Conservation (phyloP, 2,888 invertebrate genomes). For the Penaeus monodon region DNA sequence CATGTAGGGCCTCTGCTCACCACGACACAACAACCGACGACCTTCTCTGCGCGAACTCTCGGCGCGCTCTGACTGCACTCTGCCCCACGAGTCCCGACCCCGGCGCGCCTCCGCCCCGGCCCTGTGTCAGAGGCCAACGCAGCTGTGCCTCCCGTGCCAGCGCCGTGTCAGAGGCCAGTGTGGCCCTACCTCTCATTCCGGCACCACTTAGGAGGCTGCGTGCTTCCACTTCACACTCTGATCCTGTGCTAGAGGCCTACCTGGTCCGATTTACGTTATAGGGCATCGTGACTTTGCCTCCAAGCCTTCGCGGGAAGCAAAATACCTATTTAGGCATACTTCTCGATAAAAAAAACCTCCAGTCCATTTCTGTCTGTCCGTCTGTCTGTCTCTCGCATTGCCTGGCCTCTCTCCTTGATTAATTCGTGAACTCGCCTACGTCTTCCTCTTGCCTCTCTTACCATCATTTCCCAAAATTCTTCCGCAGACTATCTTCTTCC, state of each 20-base stretch:
- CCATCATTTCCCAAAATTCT: no score
- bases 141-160: conserved; percentile 11
- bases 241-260: no score
- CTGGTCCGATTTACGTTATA: not conserved
- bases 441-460: no score
- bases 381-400: no score
- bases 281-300: no score
- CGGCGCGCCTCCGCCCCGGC: conserved; percentile 17
- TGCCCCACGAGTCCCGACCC: conserved; percentile 11
- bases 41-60: conserved; percentile 47
- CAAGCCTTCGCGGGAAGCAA: no score
- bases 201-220: not conserved
- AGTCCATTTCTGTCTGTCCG: no score
- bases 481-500: no score
- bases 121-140: conserved; percentile 32
- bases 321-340: no score
- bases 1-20: conserved; percentile 5
- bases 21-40: conserved; percentile 9
- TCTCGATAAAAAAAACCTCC: no score
- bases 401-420: no score
- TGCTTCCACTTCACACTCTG: not conserved
- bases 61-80: conserved; percentile 40
- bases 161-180: not conserved
- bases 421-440: no score
- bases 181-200: not conserved